phyloP scores from a whole-genome alignment of 2,797 vertebrate genomes.

The Eulemur albifrons region DNA sequence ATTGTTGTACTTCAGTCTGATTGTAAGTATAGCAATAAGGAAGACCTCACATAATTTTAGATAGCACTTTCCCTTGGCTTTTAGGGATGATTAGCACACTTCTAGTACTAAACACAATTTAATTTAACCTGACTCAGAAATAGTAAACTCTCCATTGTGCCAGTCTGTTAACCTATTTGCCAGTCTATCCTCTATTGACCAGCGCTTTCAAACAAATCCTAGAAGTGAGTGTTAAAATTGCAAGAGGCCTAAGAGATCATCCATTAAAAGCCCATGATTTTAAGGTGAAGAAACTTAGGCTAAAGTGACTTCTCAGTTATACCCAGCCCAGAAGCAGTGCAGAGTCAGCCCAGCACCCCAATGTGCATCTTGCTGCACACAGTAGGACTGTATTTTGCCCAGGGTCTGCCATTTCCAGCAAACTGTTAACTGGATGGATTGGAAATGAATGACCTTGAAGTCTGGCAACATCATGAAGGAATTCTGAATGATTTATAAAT shows the following conservation, averaged over 20 bases:
- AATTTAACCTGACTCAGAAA: slow-evolving; percentile 16
- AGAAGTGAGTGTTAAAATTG: not conserved
- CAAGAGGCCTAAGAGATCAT: slow-evolving; percentile 10
- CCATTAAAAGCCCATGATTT: not conserved
- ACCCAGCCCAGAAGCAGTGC: not conserved
- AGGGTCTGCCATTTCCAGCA: not conserved
- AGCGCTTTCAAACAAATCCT: not conserved
- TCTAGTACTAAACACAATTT: slow-evolving; percentile 34
- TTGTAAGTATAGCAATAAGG: not conserved
- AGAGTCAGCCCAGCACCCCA: not conserved
- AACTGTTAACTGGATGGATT: not conserved
- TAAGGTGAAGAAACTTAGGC: not conserved
- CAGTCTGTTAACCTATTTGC: not conserved
- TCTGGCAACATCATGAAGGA: not conserved
- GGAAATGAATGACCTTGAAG: not conserved
- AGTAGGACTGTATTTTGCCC: not conserved
- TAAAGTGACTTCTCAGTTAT: not conserved
- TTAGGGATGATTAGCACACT: not conserved
- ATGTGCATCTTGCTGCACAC: not conserved
- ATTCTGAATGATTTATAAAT: slow-evolving; percentile 29
- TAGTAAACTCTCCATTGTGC: not conserved
- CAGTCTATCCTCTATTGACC: not conserved
- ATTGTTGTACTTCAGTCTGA: not conserved
- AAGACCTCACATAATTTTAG: not conserved
- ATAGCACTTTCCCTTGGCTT: not conserved